A percentile compares a stretch with the other conserved stretches of the same genome.
These are phyloP conservation scores for Hemicentrotus pulcherrimus DNA, from an alignment of 35 echinoderm and acorn worm genomes.

Conservation along the genomic window DNA sequence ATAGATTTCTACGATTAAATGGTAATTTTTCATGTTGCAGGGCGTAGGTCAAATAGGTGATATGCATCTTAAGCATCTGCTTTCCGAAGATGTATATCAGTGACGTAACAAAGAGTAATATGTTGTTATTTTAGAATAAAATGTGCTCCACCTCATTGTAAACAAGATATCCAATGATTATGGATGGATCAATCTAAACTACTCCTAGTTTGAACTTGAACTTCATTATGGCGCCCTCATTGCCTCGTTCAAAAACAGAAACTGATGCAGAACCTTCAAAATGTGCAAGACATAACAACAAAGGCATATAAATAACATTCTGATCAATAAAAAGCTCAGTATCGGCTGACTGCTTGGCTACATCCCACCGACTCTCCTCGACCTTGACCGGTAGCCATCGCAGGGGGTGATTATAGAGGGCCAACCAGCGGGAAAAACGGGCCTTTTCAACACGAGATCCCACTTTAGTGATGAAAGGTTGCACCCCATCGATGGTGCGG, in stretches of 20 bases:
- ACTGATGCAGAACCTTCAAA: background rate
- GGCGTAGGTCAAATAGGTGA: too few relatives aligned
- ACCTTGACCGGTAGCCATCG: background rate
- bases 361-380: background rate
- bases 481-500: conserved; percentile 16
- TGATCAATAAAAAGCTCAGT: conserved; percentile 6
- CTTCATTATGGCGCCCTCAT: background rate
- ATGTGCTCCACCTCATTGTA: background rate
- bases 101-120: too few relatives aligned
- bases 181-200: background rate
- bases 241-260: background rate
- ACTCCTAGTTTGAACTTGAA: background rate
- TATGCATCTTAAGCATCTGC: too few relatives aligned
- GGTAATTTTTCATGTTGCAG: too few relatives aligned
- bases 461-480: background rate
- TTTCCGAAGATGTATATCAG: too few relatives aligned
- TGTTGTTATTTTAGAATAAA: too few relatives aligned
- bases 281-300: background rate
- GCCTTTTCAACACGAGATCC: background rate
- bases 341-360: background rate
- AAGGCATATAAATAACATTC: background rate
- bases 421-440: conserved; percentile 31
- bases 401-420: background rate
- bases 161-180: background rate
- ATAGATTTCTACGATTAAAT: too few relatives aligned